Evolutionary conservation across 2,113 vertebrate genomes (phyloP), one percentile per base, ranked within the genome.

Genomic region (Australoheros scitulus): DNA sequence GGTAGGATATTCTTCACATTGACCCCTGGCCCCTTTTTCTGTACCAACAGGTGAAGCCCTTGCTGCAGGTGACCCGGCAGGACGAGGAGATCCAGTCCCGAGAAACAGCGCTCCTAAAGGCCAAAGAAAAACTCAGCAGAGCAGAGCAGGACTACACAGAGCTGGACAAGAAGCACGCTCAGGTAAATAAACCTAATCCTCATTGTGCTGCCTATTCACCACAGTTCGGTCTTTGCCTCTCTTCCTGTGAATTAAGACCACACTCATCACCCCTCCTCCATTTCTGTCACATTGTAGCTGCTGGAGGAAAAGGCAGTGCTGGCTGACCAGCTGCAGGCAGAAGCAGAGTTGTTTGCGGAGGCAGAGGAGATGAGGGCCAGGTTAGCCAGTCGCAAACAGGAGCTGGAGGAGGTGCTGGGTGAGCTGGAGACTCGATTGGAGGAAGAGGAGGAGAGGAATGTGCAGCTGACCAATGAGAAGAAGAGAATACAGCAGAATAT

Each of bases 41-140:
- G 11, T 82, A 15, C 20, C 36, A 7, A 60, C 57, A 98, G 97
- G 97, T 98, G 88, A 98, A 98, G 92, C 97, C 97, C 0, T 94
- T 98, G 82, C 94, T 98, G 82, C 97, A 98, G 92, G 97, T 98
- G 77, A 97, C 96, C 0, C 94, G 97, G 5, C 97, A 98, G 89
- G 97, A 98, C 14, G 97, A 98, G 86, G 97, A 98, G 92, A 96
- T 98, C 87, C 97, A 98, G 90, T 94, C 92, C 0, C 94, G 96
- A 56, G 97, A 96, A 24, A 76, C 95, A 2, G 96, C 96, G 82
- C 95, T 98, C 17, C 96, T 96, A 89, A 98, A 97, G 76, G 96
- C 96, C 47, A 96, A 96, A 61, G 97, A 98, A 61, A 95, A 94
- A 3, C 95, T 98, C 36, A 86, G 87, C 47, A 95, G 96, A 93